Evolutionary conservation across 2,113 vertebrate genomes (phyloP).

Genomic region (Trematocara zebra): DNA sequence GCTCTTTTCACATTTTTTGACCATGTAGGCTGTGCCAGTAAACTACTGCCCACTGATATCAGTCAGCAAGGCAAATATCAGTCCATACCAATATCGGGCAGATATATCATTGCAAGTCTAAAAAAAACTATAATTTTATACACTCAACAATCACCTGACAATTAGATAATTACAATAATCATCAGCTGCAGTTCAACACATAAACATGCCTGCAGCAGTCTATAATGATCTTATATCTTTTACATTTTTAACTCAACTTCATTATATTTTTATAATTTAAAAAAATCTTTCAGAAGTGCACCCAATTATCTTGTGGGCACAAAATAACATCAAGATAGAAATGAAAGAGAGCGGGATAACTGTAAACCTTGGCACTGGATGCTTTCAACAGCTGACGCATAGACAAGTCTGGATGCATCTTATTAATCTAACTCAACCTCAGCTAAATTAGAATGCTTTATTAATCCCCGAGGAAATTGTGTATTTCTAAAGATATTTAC

Average conservation of each 20-base stretch:
- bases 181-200: background rate
- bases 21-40: background rate
- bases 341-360: background rate
- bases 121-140: background rate
- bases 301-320: background rate
- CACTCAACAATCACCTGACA: background rate
- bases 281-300: background rate
- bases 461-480: background rate
- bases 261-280: background rate
- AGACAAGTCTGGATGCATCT: background rate
- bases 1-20: background rate
- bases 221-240: background rate
- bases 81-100: background rate
- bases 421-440: background rate
- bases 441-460: background rate
- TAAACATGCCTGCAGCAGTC: background rate
- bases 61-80: background rate
- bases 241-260: background rate
- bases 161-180: background rate
- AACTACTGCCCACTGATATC: background rate
- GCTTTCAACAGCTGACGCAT: constrained; percentile 6
- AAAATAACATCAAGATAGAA: background rate
- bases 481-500: constrained; percentile 6
- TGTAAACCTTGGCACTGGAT: background rate
- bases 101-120: background rate